Base-by-base conservation (phyloP, 2,888 invertebrate genomes). In the Maniola hyperantus region DNA sequence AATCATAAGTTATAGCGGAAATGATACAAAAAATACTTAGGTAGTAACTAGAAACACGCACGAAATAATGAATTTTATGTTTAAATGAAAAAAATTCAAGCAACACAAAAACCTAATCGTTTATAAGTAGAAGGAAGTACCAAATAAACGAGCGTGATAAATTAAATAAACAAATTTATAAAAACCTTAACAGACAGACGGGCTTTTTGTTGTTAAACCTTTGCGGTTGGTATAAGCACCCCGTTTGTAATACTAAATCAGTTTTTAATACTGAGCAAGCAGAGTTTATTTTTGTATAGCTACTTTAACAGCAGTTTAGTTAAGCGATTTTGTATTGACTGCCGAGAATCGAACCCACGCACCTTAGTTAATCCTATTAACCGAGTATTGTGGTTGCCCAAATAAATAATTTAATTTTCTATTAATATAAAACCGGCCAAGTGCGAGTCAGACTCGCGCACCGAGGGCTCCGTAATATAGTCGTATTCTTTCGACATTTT, bases 91-190 rank as follows among this genome's bases (percentile, higher is more conserved):
- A 75, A 74, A 79, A 82, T 79, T 80, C 78, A 79, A 77, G 84
- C 86, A 85, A 89, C 88, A 89, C 88, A 89, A 91, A 89, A 90
- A 91, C 76, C 79, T 87, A 89, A 91, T 89, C 85, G 89, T 80
- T 81, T 85, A 83, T 87, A 88, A 84, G 82, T 78, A 78, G 81
- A 79, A 89, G 89, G 90, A 91, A 89, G 89, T 89, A 83, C 84
- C 88, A 81, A 83, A 88, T 89, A 90, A 90, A 89, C 87, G 89
- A 85, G 83, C 88, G 87, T 89, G 88, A 83, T 90, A 88, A 91
- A 91, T 91, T 91, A 91, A 90, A 91, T 90, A 91, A 91, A 91
- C 91, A 90, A 89, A 89, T 89, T 88, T 83, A 90, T 81, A 89
- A 89, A 89, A 89, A 88, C 80, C 76, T 71, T 76, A 75, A 79